These are phyloP conservation scores for Oscheius sp. DNA, from an alignment of 1,140 invertebrate genomes.

Conservation along the genomic window DNA sequence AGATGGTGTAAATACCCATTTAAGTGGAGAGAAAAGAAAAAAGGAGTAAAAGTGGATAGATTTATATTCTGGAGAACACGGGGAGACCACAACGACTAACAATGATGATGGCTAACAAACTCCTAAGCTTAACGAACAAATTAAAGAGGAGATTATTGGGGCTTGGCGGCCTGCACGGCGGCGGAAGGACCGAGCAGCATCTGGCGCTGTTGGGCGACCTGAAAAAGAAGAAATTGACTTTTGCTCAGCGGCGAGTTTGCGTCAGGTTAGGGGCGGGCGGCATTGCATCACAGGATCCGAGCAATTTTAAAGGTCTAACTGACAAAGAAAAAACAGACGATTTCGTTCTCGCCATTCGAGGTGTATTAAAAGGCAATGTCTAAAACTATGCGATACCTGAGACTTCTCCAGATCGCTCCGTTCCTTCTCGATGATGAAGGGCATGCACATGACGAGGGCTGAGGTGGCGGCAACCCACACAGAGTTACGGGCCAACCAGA, in stretches of 20 bases:
- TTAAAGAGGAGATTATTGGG: slow-evolving; percentile 6
- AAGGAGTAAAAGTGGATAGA: too few species aligned
- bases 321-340: too few species aligned
- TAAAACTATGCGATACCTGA: slow-evolving; percentile 45
- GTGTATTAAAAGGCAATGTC: too few species aligned
- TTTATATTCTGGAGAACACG: too few species aligned
- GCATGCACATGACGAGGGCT: slow-evolving; percentile 54
- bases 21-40: too few species aligned
- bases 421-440: slow-evolving; percentile 58
- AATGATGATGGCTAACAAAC: neutral
- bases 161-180: slow-evolving; percentile 29
- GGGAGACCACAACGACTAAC: neutral
- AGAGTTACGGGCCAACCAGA: slow-evolving; percentile 45
- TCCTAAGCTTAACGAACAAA: neutral
- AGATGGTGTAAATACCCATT: too few species aligned
- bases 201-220: slow-evolving; percentile 57
- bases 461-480: slow-evolving; percentile 54
- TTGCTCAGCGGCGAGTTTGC: too few species aligned
- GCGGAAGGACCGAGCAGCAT: slow-evolving; percentile 56
- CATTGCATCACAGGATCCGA: too few species aligned
- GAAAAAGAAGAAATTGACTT: too few species aligned
- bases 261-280: too few species aligned
- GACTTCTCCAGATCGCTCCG: slow-evolving; percentile 54
- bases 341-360: too few species aligned
- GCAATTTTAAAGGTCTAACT: too few species aligned